Evolutionary conservation across 2,797 vertebrate species (phyloP), one percentile per base, ranked within the genome.

Genomic region (Fratercula arctica): DNA sequence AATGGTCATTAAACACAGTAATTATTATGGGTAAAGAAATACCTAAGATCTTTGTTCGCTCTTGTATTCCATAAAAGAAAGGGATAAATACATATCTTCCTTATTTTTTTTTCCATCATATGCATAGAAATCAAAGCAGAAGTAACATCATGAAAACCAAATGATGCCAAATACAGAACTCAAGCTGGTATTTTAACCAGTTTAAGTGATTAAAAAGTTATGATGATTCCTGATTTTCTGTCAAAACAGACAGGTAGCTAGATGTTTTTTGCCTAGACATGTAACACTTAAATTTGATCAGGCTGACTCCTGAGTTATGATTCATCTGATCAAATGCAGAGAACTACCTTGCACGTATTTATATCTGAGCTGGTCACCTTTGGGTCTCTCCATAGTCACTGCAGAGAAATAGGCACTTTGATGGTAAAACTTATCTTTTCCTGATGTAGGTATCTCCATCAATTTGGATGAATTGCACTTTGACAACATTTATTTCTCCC

Each of bases 61-160:
- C 24, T 50, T 81, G 6, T 37, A 54, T 63, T 90, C 33, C 21
- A 28, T 51, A 76, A 37, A 72, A 77, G 31, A 66, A 70, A 15
- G 28, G 84, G 9, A 33, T 26, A 48, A 9, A 11, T 0, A 0
- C 3, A 5, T 53, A 68, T 28, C 16, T 66, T 76, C 43, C 6
- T 59, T 39, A 21, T 35, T 63, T 39, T 67, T 67, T 29, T 61
- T 35, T 29, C 13, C 11, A 46, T 70, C 6, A 33, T 15, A 68
- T 2, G 0, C 16, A 56, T 11, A 41, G 57, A 74, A 86, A 75
- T 50, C 18, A 72, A 90, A 84, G 20, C 25, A 95, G 87, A 64
- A 43, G 16, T 64, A 28, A 28, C 21, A 78, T 15, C 0, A 31
- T 25, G 23, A 43, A 74, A 85, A 77, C 3, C 10, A 87, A 73